Evolutionary conservation across 2,113 vertebrate genomes (phyloP).

Genomic region (Pachyramphus minor): DNA sequence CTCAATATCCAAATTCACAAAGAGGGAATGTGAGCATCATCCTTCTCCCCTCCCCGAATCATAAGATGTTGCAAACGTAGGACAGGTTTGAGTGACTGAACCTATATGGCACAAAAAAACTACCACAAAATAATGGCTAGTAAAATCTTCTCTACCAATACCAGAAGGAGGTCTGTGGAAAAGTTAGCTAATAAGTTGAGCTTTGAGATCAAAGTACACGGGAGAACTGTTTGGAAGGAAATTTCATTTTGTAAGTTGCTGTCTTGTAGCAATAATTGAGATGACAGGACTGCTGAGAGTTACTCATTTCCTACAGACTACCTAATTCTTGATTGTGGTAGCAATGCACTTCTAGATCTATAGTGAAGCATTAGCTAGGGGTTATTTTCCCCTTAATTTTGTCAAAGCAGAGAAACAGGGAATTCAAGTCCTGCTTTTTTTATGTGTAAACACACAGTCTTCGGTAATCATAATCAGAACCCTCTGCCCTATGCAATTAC

Average conservation of each 20-base stretch:
- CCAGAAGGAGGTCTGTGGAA: background rate
- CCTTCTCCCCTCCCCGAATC: background rate
- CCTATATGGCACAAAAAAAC: background rate
- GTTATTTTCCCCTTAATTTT: background rate
- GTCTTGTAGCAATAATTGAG: slow-evolving; percentile 51
- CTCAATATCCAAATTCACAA: background rate
- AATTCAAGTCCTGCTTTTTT: background rate
- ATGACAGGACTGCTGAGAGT: slow-evolving; percentile 45
- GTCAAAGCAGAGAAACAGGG: background rate
- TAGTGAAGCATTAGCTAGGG: background rate
- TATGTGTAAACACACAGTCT: background rate
- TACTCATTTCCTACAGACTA: slow-evolving; percentile 33
- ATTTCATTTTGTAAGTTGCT: slow-evolving; percentile 47
- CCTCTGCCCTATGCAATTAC: slow-evolving; percentile 52
- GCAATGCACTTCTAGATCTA: slow-evolving; percentile 16
- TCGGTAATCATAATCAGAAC: slow-evolving; percentile 37
- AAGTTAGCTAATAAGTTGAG: background rate
- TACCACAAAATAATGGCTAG: background rate
- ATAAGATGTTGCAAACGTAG: background rate
- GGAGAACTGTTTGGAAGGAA: slow-evolving; percentile 10
- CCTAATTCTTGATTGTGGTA: slow-evolving; percentile 24
- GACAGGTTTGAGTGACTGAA: background rate
- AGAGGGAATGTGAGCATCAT: background rate
- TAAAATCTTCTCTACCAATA: background rate
- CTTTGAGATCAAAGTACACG: background rate